Evolutionary conservation across 2,888 invertebrate species (phyloP), one percentile per base, ranked within the genome.

Genomic region (Chalcosyrphus nemorum): DNA sequence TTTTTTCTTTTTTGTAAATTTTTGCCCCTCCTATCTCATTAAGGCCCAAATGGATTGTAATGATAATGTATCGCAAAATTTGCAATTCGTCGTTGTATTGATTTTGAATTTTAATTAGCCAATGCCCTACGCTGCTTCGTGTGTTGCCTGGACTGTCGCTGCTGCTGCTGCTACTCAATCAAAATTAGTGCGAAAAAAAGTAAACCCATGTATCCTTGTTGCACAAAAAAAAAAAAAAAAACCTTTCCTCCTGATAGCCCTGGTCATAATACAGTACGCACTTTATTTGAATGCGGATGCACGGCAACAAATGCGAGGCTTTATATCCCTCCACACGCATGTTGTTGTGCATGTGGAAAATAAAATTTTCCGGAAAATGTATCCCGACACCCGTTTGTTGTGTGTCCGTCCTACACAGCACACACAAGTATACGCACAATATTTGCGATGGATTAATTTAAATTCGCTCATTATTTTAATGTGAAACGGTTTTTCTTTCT

Each of bases 401-500:
- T 52, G 5, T 57, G 38, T 50, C 38, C 61, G 59, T 61, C 50
- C 52, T 38, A 7, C 66, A 29, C 35, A 32, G 43, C 35, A 32
- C 35, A n/a, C n/a, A n/a, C n/a, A n/a, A n/a, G 27, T 13, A 17
- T 21, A 82, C 82, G 72, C 82, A 81, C 45, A 77, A 68, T 82
- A 78, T 78, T 82, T 78, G 66, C 78, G 45, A 81, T 35, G 78
- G 82, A 82, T 82, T 78, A 82, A 82, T 82, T 82, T 82, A 78
- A 82, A 78, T 78, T 82, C 72, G 78, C 66, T 71, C 82, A 82
- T 82, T 82, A 78, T 82, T 78, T 78, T 71, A 72, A 78, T 78
- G 68, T 35, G 63, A 66, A 47, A 43, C 19, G 11, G 45, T 78
- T 76, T 66, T 50, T 29, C 13, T 35, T n/a, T 29, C 17, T 13